phyloP scores from a whole-genome alignment of 2,888 invertebrate species.

The Hydraecia micacea region DNA sequence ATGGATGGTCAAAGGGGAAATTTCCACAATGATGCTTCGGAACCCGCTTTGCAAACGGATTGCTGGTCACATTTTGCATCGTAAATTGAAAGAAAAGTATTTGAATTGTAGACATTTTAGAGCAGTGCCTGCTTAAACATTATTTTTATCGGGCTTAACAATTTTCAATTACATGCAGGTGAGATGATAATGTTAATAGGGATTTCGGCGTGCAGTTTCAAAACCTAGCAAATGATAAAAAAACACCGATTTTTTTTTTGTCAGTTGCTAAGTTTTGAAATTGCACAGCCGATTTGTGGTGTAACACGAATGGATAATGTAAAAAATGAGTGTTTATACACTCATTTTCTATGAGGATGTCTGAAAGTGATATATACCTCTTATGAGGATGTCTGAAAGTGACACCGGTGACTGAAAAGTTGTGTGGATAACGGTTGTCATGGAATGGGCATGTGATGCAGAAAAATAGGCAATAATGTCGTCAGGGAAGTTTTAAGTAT shows the following conservation, averaged over 20 bases:
- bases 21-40: constrained; percentile 16
- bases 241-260: no score
- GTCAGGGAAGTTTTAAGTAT: neutral
- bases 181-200: neutral
- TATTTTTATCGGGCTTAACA: neutral
- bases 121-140: neutral
- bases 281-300: no score
- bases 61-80: neutral
- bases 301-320: neutral
- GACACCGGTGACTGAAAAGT: neutral
- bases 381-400: neutral
- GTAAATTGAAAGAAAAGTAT: neutral
- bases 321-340: neutral
- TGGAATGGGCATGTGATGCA: no score
- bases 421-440: neutral
- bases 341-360: no score
- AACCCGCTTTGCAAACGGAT: neutral
- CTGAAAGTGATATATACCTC: no score
- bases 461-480: neutral
- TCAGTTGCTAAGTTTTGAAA: no score
- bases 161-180: neutral
- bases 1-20: constrained; percentile 25
- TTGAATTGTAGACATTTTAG: neutral
- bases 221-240: no score
- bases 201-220: no score